Base-by-base conservation (phyloP, 2,888 invertebrate species). In the Heliothis peltigera region DNA sequence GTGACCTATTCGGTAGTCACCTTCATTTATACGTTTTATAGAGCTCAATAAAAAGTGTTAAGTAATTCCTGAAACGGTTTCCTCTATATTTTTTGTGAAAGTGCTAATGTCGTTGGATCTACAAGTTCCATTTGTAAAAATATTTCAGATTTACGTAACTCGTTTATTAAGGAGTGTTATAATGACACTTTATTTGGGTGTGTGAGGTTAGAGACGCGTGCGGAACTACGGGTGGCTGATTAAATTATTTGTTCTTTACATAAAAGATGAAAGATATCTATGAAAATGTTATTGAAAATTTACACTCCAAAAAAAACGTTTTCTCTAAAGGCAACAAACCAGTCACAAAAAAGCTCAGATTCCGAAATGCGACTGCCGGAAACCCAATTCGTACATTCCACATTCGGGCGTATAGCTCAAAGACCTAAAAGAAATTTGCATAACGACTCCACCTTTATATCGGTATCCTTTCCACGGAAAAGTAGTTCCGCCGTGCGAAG, bases 381-480 rank as follows among this genome's bases (percentile, higher is more conserved):
- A 77, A 55, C 64, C 56, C 72, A 75, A 81, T 81, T 70, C 67
- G 80, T 70, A 69, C 67, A 64, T 75, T 70, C 63, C 53, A 68
- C 70, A 70, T 56, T 43, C 56, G 47, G 51, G 35, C 44, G 43
- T 22, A 65, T 65, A 70, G 65, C 74, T 80, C 77, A 73, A 75
- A 84, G 72, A 75, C 75, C 81, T 74, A 59, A 79, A 80, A 77
- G 61, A 74, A 73, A 85, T 84, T 82, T 85, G 75, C 82, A 83
- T 81, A 82, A 82, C 66, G 78, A 75, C 78, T 81, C 65, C 51
- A 66, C 74, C 64, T 76, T 80, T 71, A 76, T 68, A 79, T 71
- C 74, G 71, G 46, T 65, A 72, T 74, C 72, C 69, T 71, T 67
- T 39, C 65, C 64, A 47, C 52, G 49, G 70, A 75, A 78, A 71